phyloP scores from a whole-genome alignment of 2,797 vertebrate species.

The Loriculus beryllinus region DNA sequence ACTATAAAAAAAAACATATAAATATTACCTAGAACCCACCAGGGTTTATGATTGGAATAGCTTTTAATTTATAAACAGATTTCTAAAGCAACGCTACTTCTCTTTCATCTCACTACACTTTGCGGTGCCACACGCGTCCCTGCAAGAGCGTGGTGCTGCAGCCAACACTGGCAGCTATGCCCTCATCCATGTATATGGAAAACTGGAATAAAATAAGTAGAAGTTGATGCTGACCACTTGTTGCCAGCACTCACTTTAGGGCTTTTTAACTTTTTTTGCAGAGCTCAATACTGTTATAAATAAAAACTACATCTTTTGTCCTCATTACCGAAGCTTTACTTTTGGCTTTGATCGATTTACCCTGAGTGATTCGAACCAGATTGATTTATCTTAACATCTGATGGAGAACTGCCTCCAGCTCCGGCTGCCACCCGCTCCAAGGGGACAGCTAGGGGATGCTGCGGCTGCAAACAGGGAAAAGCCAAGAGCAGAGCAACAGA shows the following conservation, averaged over 20 bases:
- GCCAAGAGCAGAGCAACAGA: neutral
- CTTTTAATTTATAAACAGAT: neutral
- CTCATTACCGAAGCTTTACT: neutral
- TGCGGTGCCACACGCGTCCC: neutral
- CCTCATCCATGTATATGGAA: rapidly evolving
- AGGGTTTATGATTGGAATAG: rapidly evolving
- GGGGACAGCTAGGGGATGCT: neutral
- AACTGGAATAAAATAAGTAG: neutral
- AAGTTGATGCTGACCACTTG: neutral
- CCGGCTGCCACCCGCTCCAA: neutral
- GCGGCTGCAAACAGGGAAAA: slow-evolving; percentile 7
- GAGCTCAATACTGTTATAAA: neutral
- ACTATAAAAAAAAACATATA: rapidly evolving
- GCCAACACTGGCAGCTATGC: rapidly evolving
- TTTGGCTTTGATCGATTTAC: neutral
- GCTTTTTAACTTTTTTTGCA: neutral
- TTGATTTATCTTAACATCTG: neutral
- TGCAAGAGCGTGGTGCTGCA: neutral
- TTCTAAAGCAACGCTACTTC: neutral
- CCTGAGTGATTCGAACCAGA: neutral
- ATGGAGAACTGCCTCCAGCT: neutral
- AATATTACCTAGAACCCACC: neutral
- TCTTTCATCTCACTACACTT: neutral
- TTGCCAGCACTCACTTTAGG: neutral
- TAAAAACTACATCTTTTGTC: neutral